These are phyloP conservation scores for Cepaea hortensis DNA, from an alignment of 2,888 invertebrate genomes.

Conservation along the genomic window DNA sequence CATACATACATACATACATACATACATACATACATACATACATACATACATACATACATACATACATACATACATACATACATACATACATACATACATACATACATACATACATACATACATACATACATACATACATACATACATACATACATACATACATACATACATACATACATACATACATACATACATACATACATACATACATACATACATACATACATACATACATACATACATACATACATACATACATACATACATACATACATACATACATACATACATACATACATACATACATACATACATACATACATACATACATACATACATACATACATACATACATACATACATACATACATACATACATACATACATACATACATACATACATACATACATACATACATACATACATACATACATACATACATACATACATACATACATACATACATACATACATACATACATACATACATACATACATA, in stretches of 20 bases:
- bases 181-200: slow-evolving; percentile 9
- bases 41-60: too few relatives aligned
- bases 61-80: too few relatives aligned
- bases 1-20: neutral
- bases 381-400: slow-evolving; percentile 13
- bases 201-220: slow-evolving; percentile 28
- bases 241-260: slow-evolving; percentile 32
- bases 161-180: too few relatives aligned
- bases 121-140: too few relatives aligned
- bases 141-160: too few relatives aligned
- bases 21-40: neutral
- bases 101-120: too few relatives aligned
- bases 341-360: slow-evolving; percentile 13
- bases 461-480: slow-evolving; percentile 7
- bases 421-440: neutral
- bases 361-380: slow-evolving; percentile 13
- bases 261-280: slow-evolving; percentile 31
- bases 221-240: slow-evolving; percentile 34
- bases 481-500: slow-evolving; percentile 9
- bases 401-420: slow-evolving; percentile 24
- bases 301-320: slow-evolving; percentile 6
- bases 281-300: slow-evolving; percentile 35
- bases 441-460: slow-evolving; percentile 16
- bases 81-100: too few relatives aligned
- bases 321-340: slow-evolving; percentile 27